These are phyloP conservation scores for Iguana delicatissima DNA, from an alignment of 2,797 vertebrate species.

Conservation along the genomic window DNA sequence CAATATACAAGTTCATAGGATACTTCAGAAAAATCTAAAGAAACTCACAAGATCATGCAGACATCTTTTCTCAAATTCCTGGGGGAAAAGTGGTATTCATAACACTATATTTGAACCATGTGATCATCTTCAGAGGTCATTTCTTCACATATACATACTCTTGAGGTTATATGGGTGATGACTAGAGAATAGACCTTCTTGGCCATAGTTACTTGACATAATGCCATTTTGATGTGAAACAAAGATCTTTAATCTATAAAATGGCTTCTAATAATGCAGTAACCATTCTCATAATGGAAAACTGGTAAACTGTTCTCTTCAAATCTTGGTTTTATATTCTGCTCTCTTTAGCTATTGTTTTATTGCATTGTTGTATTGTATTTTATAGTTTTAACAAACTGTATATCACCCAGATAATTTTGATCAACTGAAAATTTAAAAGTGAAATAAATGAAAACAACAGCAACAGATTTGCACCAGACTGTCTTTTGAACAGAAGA, in stretches of 20 bases:
- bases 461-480: not conserved
- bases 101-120: not conserved
- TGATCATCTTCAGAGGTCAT: not conserved
- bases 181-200: not conserved
- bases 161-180: not conserved
- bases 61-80: slow-evolving; percentile 19
- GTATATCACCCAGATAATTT: no score
- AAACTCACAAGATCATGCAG: not conserved
- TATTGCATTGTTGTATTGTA: not conserved
- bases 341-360: not conserved
- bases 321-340: not conserved
- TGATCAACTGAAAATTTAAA: no score
- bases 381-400: no score
- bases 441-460: no score
- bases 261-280: not conserved
- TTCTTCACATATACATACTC: not conserved
- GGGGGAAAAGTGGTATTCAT: slow-evolving; percentile 31
- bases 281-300: not conserved
- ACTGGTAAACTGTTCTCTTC: not conserved
- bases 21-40: slow-evolving; percentile 36
- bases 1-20: slow-evolving; percentile 31
- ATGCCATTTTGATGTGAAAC: not conserved
- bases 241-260: not conserved
- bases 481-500: not conserved
- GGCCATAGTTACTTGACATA: not conserved